These are phyloP conservation scores for Tineola bisselliella DNA, from an alignment of 2,888 invertebrate genomes.

Conservation along the genomic window DNA sequence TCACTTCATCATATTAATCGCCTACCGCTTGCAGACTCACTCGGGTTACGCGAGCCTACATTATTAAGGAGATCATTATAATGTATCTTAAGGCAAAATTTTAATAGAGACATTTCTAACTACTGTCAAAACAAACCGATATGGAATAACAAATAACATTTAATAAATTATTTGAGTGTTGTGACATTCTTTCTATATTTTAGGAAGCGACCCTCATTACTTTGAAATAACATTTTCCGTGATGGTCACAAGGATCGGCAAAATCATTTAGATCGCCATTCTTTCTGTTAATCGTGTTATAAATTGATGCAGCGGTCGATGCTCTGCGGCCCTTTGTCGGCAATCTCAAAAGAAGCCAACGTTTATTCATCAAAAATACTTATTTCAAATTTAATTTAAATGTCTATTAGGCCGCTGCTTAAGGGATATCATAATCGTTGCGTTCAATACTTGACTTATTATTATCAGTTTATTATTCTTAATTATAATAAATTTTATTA, in stretches of 20 bases:
- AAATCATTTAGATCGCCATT: conserved; percentile 54
- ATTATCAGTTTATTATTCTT: conserved; percentile 2
- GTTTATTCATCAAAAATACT: conserved; percentile 48
- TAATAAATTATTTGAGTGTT: conserved; percentile 34
- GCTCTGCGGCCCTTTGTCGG: conserved; percentile 49
- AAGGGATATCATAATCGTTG: conserved; percentile 25
- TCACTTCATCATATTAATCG: conserved; percentile 60
- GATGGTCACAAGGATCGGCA: conserved; percentile 43
- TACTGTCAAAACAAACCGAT: conserved; percentile 40
- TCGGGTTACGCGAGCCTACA: conserved; percentile 62
- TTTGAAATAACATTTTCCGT: conserved; percentile 33
- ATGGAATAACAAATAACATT: conserved; percentile 37
- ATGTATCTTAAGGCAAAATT: conserved; percentile 61
- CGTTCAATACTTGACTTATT: conserved; percentile 3
- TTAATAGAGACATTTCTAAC: conserved; percentile 63
- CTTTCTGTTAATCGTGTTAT: conserved; percentile 63
- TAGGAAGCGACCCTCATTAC: conserved; percentile 29
- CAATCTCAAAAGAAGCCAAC: conserved; percentile 38
- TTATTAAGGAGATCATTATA: conserved; percentile 50
- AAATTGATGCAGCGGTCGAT: conserved; percentile 53
- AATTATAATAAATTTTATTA: background rate
- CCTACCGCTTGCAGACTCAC: conserved; percentile 41
- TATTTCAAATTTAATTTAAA: conserved; percentile 43
- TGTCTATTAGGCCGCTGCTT: conserved; percentile 41
- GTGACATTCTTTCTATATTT: background rate